Evolutionary conservation across 2,113 vertebrate genomes (phyloP).

Genomic region (Piprites chloris): DNA sequence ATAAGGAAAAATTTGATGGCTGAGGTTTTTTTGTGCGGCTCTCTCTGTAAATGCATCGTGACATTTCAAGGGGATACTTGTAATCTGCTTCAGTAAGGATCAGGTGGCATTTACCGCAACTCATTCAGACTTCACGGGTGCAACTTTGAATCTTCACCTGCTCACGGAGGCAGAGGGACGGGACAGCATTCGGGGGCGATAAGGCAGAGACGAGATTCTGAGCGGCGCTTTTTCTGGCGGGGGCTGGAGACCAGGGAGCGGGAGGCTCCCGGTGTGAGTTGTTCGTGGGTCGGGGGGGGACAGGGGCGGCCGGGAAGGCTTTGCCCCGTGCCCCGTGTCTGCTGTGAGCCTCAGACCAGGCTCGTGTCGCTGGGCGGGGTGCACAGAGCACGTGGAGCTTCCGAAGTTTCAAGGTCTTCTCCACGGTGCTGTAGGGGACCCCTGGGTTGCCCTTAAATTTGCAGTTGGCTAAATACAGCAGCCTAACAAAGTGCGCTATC

Average conservation of each 20-base stretch:
- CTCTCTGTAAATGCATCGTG: background rate
- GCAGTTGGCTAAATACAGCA: background rate
- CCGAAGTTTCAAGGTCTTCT: fast-evolving
- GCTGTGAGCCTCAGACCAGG: no score
- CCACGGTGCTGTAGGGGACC: background rate
- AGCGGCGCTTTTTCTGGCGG: background rate
- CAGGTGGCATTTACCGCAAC: background rate
- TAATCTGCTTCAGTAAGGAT: slow-evolving; percentile 4
- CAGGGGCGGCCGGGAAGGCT: no score
- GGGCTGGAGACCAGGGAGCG: background rate
- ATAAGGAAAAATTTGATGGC: background rate
- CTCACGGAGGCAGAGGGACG: fast-evolving
- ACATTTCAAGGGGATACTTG: background rate
- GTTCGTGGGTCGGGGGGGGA: background rate
- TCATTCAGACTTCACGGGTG: background rate
- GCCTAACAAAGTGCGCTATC: background rate
- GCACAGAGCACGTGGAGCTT: background rate
- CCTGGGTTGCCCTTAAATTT: background rate
- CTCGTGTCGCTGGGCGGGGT: background rate
- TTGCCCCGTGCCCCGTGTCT: no score
- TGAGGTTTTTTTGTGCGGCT: background rate
- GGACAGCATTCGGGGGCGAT: background rate
- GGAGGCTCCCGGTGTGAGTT: background rate
- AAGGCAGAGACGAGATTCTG: background rate
- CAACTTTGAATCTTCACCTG: background rate